These are phyloP conservation scores for Danionella dracula DNA, from an alignment of 2,797 vertebrate species.

Conservation along the genomic window DNA sequence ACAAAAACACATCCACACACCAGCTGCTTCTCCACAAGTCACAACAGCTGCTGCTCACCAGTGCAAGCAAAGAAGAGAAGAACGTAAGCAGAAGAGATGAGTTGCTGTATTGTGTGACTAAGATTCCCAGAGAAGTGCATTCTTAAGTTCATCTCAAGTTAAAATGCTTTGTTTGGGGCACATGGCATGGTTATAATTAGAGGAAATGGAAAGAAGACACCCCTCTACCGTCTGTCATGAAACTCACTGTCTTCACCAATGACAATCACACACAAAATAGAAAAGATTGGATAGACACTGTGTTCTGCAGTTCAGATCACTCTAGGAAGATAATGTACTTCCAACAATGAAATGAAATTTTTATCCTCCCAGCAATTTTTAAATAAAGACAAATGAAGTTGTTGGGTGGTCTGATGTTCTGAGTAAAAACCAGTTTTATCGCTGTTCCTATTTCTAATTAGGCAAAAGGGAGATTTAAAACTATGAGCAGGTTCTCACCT, in stretches of 20 bases:
- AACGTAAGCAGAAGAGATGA: conserved; percentile 18
- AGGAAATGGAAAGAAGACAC: not conserved
- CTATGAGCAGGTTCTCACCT: too few species aligned
- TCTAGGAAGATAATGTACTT: too few species aligned
- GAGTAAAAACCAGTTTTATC: too few species aligned
- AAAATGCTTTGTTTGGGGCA: conserved; percentile 6
- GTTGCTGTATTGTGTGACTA: conserved; percentile 1
- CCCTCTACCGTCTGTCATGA: conserved; percentile 1
- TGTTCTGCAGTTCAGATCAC: not conserved
- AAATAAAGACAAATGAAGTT: too few species aligned
- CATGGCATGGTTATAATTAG: not conserved
- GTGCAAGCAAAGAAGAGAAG: conserved; percentile 42
- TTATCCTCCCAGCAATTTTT: too few species aligned
- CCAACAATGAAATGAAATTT: too few species aligned
- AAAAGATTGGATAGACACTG: not conserved
- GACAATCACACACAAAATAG: not conserved
- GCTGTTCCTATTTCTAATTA: too few species aligned
- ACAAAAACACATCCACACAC: conserved; percentile 28
- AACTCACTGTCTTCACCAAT: not conserved
- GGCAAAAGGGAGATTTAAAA: too few species aligned
- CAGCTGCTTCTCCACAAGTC: conserved; percentile 71
- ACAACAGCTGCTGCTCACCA: conserved; percentile 63
- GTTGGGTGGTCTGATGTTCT: too few species aligned
- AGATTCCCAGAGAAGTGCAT: conserved; percentile 23
- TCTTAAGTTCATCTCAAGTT: conserved; percentile 40